Percentiles rank a stretch among this genome's conserved stretches.
Evolutionary conservation across 2,113 vertebrate genomes (phyloP).

Genomic region (Oxyruncus cristatus): DNA sequence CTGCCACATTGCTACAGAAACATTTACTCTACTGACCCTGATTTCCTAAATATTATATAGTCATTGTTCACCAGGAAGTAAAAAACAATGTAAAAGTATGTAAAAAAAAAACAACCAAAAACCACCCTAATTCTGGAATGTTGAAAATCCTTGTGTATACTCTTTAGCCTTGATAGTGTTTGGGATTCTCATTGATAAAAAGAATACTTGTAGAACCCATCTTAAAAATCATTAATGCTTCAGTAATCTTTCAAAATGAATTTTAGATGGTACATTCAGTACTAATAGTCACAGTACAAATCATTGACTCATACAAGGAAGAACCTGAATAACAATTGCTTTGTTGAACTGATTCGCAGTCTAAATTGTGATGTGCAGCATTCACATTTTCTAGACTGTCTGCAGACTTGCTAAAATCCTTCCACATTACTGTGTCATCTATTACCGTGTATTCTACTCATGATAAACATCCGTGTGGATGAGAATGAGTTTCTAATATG

Average conservation of each 20-base stretch:
- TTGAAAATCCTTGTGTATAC: not conserved
- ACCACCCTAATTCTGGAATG: accelerated
- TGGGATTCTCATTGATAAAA: slow-evolving; percentile 27
- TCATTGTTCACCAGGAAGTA: not conserved
- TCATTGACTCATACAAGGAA: slow-evolving; percentile 56
- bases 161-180: not conserved
- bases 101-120: not conserved
- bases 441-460: not conserved
- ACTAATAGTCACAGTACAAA: slow-evolving; percentile 51
- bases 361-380: slow-evolving; percentile 20
- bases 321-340: slow-evolving; percentile 54
- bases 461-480: not conserved
- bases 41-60: slow-evolving; percentile 48
- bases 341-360: slow-evolving; percentile 42
- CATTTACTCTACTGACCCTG: slow-evolving; percentile 71
- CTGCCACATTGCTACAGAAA: slow-evolving; percentile 69
- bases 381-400: slow-evolving; percentile 15
- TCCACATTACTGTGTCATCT: not conserved
- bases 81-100: not conserved
- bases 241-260: slow-evolving; percentile 41
- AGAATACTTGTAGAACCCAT: not conserved
- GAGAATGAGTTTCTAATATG: not conserved
- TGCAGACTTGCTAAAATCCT: slow-evolving; percentile 25
- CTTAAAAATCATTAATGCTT: slow-evolving; percentile 31
- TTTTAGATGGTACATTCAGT: slow-evolving; percentile 50